Evolutionary conservation across 1,140 invertebrate genomes (phyloP), one percentile per base, ranked within the genome.

Genomic region (Helicoverpa zea): DNA sequence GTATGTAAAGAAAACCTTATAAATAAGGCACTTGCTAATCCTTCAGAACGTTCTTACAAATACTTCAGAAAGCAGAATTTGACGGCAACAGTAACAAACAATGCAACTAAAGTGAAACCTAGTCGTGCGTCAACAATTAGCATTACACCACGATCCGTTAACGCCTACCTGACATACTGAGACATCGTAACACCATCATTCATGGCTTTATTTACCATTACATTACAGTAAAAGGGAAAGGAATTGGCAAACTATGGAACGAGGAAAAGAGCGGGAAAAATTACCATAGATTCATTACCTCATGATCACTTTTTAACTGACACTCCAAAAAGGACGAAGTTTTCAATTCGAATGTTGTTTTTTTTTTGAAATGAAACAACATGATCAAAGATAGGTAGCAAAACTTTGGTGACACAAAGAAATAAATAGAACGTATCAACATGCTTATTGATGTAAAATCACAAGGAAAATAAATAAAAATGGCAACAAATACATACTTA

Each of bases 91-190:
- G 29, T n/a, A 64, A 11, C 9, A 64, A 35, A 64, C 30, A 64
- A 35, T 64, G 14, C 61, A 16, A 14, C 7, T 64, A 16, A 64
- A 64, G 61, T 64, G 61, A 64, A 64, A 64, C 35, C n/a, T 16
- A 14, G 13, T 23, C 64, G 64, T 68, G 64, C 16, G 16, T 68
- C 43, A 5, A 23, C 43, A 23, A 68, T 68, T 68, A 68, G 64
- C 64, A 23, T 68, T 11, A 16, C 43, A 47, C 64, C 16, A 49
- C 64, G 12, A 13, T 68, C 16, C 18, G 43, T 68, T 68, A 68
- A 49, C 43, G 43, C 64, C 11, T 49, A 47, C 9, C 43, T 49
- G 9, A 14, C 12, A 14, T 14, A 14, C 12, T 23, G 43, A 68
- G 43, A 68, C 64, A 68, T 23, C 2, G 56, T 7, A 58, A 58